Conservation (phyloP, 2,113 vertebrate genomes). For the Setophaga coronata region DNA sequence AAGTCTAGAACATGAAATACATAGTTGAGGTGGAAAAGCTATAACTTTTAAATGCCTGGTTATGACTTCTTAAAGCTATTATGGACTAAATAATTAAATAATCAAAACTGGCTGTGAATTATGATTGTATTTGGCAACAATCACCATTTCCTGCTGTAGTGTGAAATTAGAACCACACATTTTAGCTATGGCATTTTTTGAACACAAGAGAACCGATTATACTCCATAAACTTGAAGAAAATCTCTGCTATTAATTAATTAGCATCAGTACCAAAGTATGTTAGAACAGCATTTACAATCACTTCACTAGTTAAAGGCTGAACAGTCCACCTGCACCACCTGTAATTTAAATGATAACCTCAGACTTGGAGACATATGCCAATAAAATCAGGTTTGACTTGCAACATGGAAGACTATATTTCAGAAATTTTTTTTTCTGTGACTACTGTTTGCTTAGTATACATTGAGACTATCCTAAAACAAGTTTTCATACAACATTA, state of each 20-base stretch:
- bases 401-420: background rate
- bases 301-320: constrained; percentile 40
- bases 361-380: constrained; percentile 1
- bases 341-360: constrained; percentile 20
- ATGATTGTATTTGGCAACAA: constrained; percentile 73
- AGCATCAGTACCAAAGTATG: constrained; percentile 63
- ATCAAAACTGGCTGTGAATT: constrained; percentile 74
- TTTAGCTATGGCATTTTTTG: constrained; percentile 68
- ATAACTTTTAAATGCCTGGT: constrained; percentile 48
- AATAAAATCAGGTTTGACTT: constrained; percentile 16
- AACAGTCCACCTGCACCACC: background rate
- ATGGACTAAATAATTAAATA: constrained; percentile 69
- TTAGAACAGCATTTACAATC: constrained; percentile 55
- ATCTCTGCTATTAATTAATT: constrained; percentile 76
- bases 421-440: background rate
- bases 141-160: constrained; percentile 66
- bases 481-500: background rate
- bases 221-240: constrained; percentile 70
- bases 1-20: background rate
- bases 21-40: constrained; percentile 33
- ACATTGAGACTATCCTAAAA: background rate
- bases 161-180: constrained; percentile 72
- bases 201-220: constrained; percentile 72
- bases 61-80: constrained; percentile 72
- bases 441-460: background rate